Conservation (phyloP, 1,140 invertebrate species). For the Trichonephila clavipes region DNA sequence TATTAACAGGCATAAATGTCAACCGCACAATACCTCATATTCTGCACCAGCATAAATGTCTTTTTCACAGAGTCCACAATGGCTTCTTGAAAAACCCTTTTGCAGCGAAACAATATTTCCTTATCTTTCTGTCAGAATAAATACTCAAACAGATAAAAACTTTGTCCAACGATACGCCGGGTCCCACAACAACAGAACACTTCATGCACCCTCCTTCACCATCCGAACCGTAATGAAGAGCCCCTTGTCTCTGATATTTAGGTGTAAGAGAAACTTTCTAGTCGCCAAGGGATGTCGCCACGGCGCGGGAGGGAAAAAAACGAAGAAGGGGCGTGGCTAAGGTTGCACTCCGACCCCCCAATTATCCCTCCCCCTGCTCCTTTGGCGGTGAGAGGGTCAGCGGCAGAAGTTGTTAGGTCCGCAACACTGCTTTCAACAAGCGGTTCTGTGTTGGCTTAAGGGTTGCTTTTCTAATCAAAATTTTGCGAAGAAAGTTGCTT, state of each 20-base stretch:
- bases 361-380: conserved; percentile 11
- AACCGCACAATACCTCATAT: conserved; percentile 64
- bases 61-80: conserved; percentile 59
- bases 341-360: conserved; percentile 17
- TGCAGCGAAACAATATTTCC: conserved; percentile 60
- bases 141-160: conserved; percentile 58
- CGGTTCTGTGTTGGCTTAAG: conserved; percentile 30
- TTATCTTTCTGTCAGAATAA: conserved; percentile 45
- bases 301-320: neutral
- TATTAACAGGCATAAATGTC: conserved; percentile 57
- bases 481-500: neutral
- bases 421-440: conserved; percentile 36
- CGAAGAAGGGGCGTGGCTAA: conserved; percentile 19
- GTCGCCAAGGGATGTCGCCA: conserved; percentile 67
- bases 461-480: neutral
- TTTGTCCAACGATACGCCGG: conserved; percentile 37
- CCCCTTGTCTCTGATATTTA: conserved; percentile 48
- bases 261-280: neutral
- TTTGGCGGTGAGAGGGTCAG: conserved; percentile 47
- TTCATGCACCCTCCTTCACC: conserved; percentile 38
- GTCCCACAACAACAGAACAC: conserved; percentile 38
- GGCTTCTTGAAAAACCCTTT: conserved; percentile 57
- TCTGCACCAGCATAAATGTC: conserved; percentile 37
- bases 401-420: conserved; percentile 43
- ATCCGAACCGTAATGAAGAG: conserved; percentile 47